Base-by-base conservation (phyloP, 1,140 invertebrate species). In the Brachionus manjavacas region DNA sequence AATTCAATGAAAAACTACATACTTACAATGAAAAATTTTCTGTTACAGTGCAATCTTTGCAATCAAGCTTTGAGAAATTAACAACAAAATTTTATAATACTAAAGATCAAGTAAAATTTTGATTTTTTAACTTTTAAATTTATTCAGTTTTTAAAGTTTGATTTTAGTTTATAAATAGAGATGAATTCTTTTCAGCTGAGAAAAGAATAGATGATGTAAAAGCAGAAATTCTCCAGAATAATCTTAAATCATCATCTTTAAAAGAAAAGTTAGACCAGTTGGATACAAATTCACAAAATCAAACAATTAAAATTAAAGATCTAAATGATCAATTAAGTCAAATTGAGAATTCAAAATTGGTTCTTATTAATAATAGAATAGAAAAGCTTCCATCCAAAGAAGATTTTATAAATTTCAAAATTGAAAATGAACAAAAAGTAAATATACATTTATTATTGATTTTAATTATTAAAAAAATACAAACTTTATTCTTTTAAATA, bases 11-110 rank as follows among this genome's bases (percentile, higher is more conserved):
- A 46, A 60, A 46, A 64, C 31, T 81, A 60, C 52, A 81, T 7
- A 64, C 23, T 25, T 64, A 64, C 14, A 81, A 66, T 43, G 79
- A 81, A 60, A 81, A 81, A 39, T 81, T 81, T 1, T 55, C 79
- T 3, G n/a, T 23, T 1, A n/a, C 52, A 11, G 60, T 64, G 7
- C 79, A 81, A 43, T 64, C 52, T 9, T 64, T 81, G 14, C 79
- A 66, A 35, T 20, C 52, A 46, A 81, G 23, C 9, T 3, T 81
- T 28, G 23, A 12, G 7, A 81, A 81, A 43, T 14, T 81, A 39
- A 11, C n/a, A 43, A 46, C 79, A 16, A 39, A 16, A 41, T 4
- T 81, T 11, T 31, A 81, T 46, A 35, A n/a, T 8, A 64, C 12
- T 64, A 41, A 7, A 41, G 31, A 81, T 20, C 79, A 81, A 55